Percentiles rank a stretch among this genome's conserved stretches.
Evolutionary conservation across 1,140 invertebrate species (phyloP).

Genomic region (Trialeurodes vaporariorum): DNA sequence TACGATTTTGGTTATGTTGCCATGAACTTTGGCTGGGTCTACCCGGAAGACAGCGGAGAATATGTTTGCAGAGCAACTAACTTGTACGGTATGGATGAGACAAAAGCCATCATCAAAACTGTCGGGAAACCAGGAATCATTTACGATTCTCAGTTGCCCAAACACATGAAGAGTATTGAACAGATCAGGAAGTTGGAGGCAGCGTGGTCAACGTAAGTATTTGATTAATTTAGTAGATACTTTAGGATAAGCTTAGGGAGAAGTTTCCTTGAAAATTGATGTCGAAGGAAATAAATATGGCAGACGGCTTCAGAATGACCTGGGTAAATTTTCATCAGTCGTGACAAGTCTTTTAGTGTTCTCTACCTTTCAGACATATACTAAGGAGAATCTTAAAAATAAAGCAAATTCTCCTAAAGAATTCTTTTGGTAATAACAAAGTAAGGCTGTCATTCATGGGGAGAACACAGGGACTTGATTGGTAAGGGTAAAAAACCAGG

Average conservation of each 20-base stretch:
- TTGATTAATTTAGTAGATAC: background rate
- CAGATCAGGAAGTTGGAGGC: conserved; percentile 95
- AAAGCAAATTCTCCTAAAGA: no score
- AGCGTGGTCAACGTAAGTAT: conserved; percentile 72
- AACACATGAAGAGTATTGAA: conserved; percentile 89
- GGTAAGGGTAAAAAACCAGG: no score
- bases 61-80: conserved; percentile 83
- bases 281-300: background rate
- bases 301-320: no score
- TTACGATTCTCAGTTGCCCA: conserved; percentile 83
- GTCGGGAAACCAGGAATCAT: conserved; percentile 81
- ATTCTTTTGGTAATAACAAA: no score
- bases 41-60: conserved; percentile 82
- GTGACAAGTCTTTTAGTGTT: no score
- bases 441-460: no score
- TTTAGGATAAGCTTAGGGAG: background rate
- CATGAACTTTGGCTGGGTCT: conserved; percentile 92
- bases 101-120: conserved; percentile 66
- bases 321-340: no score
- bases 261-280: background rate
- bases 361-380: no score
- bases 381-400: no score
- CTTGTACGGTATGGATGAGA: conserved; percentile 80
- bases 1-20: conserved; percentile 95
- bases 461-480: no score